Percentiles rank a stretch among this genome's conserved stretches.
phyloP scores from a whole-genome alignment of 2,113 vertebrate species.

The Oreocharis arfaki region DNA sequence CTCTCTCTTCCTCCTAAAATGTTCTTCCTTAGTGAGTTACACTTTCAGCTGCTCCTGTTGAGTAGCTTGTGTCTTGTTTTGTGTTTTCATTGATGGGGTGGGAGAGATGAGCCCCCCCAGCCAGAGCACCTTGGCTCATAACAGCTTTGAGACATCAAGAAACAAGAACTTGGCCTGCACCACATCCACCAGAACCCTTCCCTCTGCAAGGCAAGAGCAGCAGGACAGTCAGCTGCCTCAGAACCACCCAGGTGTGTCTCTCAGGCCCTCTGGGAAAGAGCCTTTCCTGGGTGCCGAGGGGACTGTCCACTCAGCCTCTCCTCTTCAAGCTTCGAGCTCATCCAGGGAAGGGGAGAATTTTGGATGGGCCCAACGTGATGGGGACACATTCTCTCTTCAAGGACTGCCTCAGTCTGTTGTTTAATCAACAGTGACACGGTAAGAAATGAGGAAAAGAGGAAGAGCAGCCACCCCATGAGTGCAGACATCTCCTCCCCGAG shows the following conservation, averaged over 20 bases:
- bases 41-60: not conserved
- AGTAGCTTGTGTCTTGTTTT: not conserved
- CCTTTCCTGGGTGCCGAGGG: not conserved
- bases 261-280: not conserved
- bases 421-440: not conserved
- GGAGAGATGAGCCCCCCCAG: not conserved
- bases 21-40: not conserved
- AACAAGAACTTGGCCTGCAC: not conserved
- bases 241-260: not conserved
- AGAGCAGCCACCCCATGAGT: not conserved
- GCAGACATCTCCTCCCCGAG: not conserved
- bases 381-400: not conserved
- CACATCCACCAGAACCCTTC: not conserved
- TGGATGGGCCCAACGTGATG: accelerated
- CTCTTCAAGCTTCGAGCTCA: not conserved
- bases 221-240: not conserved
- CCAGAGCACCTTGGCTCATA: not conserved
- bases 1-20: not conserved
- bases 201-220: not conserved
- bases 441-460: not conserved
- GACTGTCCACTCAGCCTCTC: not conserved
- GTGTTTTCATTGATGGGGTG: not conserved
- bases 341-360: not conserved
- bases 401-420: not conserved
- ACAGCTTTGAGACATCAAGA: not conserved